A percentile compares a stretch with the other conserved stretches of the same genome.
phyloP scores from a whole-genome alignment of 2,888 invertebrate species.

The Brachyopa scutellaris region DNA sequence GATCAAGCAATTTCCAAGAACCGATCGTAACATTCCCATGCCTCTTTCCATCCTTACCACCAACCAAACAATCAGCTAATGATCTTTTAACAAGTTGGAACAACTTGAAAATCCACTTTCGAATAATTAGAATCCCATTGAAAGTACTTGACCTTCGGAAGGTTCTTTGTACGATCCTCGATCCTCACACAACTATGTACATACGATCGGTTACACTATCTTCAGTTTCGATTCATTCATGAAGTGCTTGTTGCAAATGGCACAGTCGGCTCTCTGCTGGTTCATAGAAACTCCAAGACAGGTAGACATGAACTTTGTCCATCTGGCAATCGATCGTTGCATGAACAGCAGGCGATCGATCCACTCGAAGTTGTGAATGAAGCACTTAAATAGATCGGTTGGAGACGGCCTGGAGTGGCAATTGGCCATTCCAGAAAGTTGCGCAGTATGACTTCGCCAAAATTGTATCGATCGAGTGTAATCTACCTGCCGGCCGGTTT shows the following conservation, averaged over 20 bases:
- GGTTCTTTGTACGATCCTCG: neutral
- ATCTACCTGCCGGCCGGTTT: constrained; percentile 14
- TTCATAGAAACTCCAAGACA: neutral
- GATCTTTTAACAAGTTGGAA: constrained; percentile 80
- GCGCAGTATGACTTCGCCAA: constrained; percentile 28
- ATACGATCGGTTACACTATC: constrained; percentile 51
- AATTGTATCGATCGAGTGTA: neutral
- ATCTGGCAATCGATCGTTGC: constrained; percentile 56
- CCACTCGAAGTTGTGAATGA: constrained; percentile 68
- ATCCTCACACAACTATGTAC: too few relatives aligned
- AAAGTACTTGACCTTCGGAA: constrained; percentile 72
- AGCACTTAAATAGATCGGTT: constrained; percentile 58
- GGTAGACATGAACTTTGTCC: constrained; percentile 43
- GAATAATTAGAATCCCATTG: constrained; percentile 73
- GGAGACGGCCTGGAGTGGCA: constrained; percentile 27
- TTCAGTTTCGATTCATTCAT: constrained; percentile 69
- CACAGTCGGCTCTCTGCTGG: constrained; percentile 8
- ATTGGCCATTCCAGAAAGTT: constrained; percentile 46
- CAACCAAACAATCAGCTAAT: constrained; percentile 76
- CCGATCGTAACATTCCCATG: constrained; percentile 55
- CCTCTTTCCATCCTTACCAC: constrained; percentile 74
- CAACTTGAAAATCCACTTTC: constrained; percentile 75
- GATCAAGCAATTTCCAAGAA: constrained; percentile 25
- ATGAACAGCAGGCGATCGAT: constrained; percentile 62
- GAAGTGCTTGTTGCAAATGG: constrained; percentile 57